Evolutionary conservation across 2,797 vertebrate genomes (phyloP).

Genomic region (Bovichtus diacanthus): DNA sequence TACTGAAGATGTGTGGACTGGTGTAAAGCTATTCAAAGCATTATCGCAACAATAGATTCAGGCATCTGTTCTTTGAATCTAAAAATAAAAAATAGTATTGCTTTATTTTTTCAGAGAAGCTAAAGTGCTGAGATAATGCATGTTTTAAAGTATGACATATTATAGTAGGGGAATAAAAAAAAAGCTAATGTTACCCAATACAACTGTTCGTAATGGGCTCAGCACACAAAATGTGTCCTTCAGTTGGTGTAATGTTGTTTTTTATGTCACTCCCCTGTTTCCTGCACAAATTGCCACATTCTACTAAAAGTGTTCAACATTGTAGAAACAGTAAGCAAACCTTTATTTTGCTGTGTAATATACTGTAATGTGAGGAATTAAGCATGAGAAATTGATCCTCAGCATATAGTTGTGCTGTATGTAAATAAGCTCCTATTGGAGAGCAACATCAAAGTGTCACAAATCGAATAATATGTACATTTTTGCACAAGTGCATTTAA

Average conservation of each 20-base stretch:
- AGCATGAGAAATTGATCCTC: conserved; percentile 35
- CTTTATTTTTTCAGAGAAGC: neutral
- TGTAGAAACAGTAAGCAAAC: conserved; percentile 16
- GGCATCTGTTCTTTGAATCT: conserved; percentile 9
- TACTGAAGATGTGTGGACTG: conserved; percentile 8
- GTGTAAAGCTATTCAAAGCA: conserved; percentile 24
- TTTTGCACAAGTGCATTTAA: neutral
- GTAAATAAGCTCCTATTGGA: neutral
- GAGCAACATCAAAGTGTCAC: conserved; percentile 9
- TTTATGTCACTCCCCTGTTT: conserved; percentile 11
- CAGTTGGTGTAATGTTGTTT: conserved; percentile 10
- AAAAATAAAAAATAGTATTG: neutral
- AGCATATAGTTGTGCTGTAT: conserved; percentile 12
- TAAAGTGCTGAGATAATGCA: neutral
- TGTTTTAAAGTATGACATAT: conserved; percentile 6
- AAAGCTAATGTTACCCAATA: conserved; percentile 2
- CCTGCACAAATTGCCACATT: conserved; percentile 39
- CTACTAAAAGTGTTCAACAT: conserved; percentile 13
- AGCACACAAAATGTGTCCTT: neutral
- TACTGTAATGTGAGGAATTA: conserved; percentile 31
- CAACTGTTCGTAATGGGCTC: neutral
- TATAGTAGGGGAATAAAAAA: neutral
- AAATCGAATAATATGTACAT: neutral
- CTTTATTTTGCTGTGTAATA: conserved; percentile 27
- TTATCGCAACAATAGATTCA: conserved; percentile 2